phyloP scores from a whole-genome alignment of 2,888 invertebrate species.

The Pandemis cinnamomeana region DNA sequence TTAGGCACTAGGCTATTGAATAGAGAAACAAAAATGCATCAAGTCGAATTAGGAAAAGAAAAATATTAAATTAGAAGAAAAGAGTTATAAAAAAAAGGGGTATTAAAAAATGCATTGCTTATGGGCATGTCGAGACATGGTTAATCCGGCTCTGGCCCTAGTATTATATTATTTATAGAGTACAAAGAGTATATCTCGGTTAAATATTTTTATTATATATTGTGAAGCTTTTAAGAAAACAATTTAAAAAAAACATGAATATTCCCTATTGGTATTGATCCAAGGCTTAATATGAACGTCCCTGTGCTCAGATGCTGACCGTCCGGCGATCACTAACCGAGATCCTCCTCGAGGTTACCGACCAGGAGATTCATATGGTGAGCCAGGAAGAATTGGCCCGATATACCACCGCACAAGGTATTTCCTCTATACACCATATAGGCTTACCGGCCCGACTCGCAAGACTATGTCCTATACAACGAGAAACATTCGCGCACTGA shows the following conservation, averaged over 20 bases:
- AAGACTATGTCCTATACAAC: conserved; percentile 62
- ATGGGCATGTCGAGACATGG: too few species aligned
- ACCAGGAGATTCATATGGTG: conserved; percentile 93
- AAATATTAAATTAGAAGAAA: too few species aligned
- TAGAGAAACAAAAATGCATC: too few species aligned
- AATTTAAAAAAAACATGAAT: neutral
- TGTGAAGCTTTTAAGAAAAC: too few species aligned
- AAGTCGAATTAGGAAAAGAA: too few species aligned
- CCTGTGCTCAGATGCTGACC: conserved; percentile 89
- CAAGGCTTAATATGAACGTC: neutral
- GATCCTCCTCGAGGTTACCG: conserved; percentile 96
- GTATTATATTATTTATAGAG: too few species aligned
- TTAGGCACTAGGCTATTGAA: too few species aligned
- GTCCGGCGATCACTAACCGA: conserved; percentile 96
- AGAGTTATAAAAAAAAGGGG: too few species aligned
- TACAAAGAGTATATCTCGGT: too few species aligned
- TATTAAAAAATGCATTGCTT: too few species aligned
- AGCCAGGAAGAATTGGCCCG: conserved; percentile 94
- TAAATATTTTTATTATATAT: too few species aligned
- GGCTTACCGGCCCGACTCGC: conserved; percentile 66
- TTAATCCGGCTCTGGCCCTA: too few species aligned
- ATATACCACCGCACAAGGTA: conserved; percentile 94
- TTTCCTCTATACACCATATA: conserved; percentile 73
- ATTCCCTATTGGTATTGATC: neutral
- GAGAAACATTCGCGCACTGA: conserved; percentile 68